Conservation (phyloP, 2,113 vertebrate genomes). For the Pseudorhombus dupliciocellatus region DNA sequence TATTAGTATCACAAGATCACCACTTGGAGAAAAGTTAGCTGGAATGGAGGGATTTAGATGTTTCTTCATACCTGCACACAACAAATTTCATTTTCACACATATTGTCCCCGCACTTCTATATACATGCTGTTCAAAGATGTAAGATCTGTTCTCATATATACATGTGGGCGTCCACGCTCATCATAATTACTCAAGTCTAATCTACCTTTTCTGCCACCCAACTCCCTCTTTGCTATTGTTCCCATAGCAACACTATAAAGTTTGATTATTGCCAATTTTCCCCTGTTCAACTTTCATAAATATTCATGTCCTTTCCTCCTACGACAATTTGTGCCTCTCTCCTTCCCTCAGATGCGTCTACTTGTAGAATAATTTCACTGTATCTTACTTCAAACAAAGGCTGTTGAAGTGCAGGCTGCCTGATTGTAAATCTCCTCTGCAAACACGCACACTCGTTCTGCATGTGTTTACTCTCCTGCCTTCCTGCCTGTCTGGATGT, state of each 20-base stretch:
- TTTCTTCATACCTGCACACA: not conserved
- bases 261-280: constrained; percentile 52
- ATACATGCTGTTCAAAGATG: not conserved
- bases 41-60: constrained; percentile 5
- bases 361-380: not conserved
- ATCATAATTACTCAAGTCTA: constrained; percentile 25
- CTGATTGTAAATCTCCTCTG: constrained; percentile 41
- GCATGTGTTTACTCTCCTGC: constrained; percentile 41
- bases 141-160: not conserved
- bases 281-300: constrained; percentile 26
- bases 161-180: not conserved
- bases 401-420: constrained; percentile 29
- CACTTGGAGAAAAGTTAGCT: constrained; percentile 29
- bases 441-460: constrained; percentile 40
- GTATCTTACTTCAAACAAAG: not conserved
- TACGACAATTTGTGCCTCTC: constrained; percentile 1
- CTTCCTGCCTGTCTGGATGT: constrained; percentile 46
- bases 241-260: constrained; percentile 49
- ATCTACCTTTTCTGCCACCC: constrained; percentile 17
- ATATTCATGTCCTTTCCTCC: constrained; percentile 25
- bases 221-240: constrained; percentile 21
- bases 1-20: constrained; percentile 54
- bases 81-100: not conserved
- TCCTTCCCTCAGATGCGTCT: not conserved
- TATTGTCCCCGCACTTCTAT: not conserved